Conservation (phyloP, 2,888 invertebrate genomes). For the Dioctria rufipes region DNA sequence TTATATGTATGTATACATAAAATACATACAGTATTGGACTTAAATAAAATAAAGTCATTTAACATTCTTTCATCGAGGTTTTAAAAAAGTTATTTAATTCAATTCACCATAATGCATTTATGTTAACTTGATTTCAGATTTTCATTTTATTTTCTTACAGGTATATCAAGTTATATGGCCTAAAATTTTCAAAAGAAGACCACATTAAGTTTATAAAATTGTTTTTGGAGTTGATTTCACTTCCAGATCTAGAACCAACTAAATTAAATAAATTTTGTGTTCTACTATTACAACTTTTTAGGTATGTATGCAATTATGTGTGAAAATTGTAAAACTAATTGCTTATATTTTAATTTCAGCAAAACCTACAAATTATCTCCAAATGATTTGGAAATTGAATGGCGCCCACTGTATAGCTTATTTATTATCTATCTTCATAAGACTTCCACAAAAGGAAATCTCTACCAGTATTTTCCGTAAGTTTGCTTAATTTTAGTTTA, state of each 20-base stretch:
- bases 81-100: too few species aligned
- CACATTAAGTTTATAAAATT: constrained; percentile 87
- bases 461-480: constrained; percentile 60
- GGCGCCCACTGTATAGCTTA: constrained; percentile 84
- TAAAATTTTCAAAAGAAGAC: constrained; percentile 92
- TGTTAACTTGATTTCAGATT: constrained; percentile 58
- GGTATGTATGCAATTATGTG: constrained; percentile 53
- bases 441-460: constrained; percentile 59
- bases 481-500: constrained; percentile 27
- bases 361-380: constrained; percentile 84
- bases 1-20: too few species aligned
- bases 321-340: constrained; percentile 57
- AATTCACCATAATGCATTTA: background rate
- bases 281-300: constrained; percentile 57
- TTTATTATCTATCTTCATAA: constrained; percentile 60
- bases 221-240: constrained; percentile 82
- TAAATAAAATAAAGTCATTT: too few species aligned
- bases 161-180: constrained; percentile 86
- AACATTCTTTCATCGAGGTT: too few species aligned
- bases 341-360: constrained; percentile 70
- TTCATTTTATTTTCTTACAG: constrained; percentile 72
- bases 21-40: too few species aligned
- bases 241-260: constrained; percentile 84
- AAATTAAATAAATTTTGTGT: constrained; percentile 75
- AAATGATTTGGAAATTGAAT: constrained; percentile 85